These are phyloP conservation scores for Plagodis dolabraria DNA, from an alignment of 2,888 invertebrate species.

Conservation along the genomic window DNA sequence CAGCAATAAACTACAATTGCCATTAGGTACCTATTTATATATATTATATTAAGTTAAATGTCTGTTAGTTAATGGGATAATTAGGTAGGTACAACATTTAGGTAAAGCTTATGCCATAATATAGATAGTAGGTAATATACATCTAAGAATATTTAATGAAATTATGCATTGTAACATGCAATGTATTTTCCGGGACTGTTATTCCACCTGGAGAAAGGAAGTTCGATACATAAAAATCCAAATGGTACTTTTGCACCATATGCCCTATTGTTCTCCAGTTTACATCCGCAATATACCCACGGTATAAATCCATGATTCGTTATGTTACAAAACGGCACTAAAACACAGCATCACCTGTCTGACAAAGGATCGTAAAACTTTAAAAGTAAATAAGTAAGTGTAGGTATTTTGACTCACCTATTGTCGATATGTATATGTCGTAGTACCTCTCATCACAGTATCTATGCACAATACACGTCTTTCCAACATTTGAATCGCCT, in stretches of 20 bases:
- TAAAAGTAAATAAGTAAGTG: constrained; percentile 57
- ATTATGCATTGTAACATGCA: constrained; percentile 22
- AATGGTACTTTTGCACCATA: constrained; percentile 42
- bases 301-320: constrained; percentile 54
- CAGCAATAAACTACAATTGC: no score
- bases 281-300: constrained; percentile 52
- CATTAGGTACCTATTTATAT: no score
- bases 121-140: constrained; percentile 1
- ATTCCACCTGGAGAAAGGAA: constrained; percentile 34
- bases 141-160: constrained; percentile 14
- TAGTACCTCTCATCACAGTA: constrained; percentile 96
- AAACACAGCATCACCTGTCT: constrained; percentile 64
- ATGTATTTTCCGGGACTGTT: constrained; percentile 39
- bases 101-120: not conserved
- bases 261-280: constrained; percentile 54
- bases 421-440: constrained; percentile 95
- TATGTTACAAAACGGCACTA: constrained; percentile 53
- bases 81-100: no score
- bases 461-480: constrained; percentile 95
- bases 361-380: constrained; percentile 70
- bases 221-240: constrained; percentile 42
- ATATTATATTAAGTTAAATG: no score
- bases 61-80: no score
- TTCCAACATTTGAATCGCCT: constrained; percentile 95
- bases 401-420: constrained; percentile 86